These are phyloP conservation scores for Acronicta psi DNA, from an alignment of 2,888 invertebrate genomes.

Conservation along the genomic window DNA sequence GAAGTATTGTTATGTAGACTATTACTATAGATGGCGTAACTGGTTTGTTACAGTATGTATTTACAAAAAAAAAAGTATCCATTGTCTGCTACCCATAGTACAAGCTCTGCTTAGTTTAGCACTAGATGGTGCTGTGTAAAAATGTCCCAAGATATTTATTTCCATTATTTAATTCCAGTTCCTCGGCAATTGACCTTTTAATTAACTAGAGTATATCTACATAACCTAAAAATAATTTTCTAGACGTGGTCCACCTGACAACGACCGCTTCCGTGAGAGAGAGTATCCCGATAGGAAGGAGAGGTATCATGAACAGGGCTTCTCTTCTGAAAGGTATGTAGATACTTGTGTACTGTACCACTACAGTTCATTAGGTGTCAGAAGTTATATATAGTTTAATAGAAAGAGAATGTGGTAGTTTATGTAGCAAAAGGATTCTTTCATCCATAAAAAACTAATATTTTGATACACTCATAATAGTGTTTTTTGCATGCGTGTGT, in stretches of 20 bases:
- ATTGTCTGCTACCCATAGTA: too few relatives aligned
- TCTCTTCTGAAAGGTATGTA: constrained; percentile 75
- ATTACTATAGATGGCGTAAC: too few relatives aligned
- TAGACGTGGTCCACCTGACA: constrained; percentile 75
- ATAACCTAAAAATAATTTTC: constrained; percentile 5
- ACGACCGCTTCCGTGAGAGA: constrained; percentile 74
- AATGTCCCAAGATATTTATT: too few relatives aligned
- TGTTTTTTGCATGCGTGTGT: constrained; percentile 71
- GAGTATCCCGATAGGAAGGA: constrained; percentile 79
- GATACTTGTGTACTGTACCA: constrained; percentile 15
- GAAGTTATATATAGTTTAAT: constrained; percentile 22
- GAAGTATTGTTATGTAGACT: too few relatives aligned
- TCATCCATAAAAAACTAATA: constrained; percentile 25
- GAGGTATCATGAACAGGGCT: constrained; percentile 75
- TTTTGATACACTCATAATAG: constrained; percentile 34
- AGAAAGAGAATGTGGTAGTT: constrained; percentile 23
- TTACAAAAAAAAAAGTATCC: too few relatives aligned
- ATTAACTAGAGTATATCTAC: neutral
- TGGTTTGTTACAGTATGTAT: too few relatives aligned
- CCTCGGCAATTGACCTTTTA: too few relatives aligned
- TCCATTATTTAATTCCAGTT: too few relatives aligned
- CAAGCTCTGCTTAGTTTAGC: too few relatives aligned
- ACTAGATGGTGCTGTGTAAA: too few relatives aligned
- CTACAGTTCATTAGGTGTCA: constrained; percentile 30
- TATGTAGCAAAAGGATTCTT: constrained; percentile 29